Evolutionary conservation across 1,140 invertebrate genomes (phyloP).

Genomic region (Metopolophium dirhodum): DNA sequence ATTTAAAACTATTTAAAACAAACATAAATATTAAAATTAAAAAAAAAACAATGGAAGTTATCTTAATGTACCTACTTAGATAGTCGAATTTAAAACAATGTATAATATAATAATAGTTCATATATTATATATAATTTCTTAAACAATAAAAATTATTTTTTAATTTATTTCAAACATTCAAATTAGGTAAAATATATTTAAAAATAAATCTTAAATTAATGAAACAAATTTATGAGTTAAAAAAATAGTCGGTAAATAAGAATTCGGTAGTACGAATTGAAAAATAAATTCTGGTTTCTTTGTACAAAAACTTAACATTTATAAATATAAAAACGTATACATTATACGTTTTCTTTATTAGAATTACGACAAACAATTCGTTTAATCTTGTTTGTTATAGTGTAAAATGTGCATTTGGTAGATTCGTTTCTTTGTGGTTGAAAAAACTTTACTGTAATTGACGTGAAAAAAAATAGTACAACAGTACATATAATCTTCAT

Average conservation of each 20-base stretch:
- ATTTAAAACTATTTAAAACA: too few relatives aligned
- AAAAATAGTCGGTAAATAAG: background rate
- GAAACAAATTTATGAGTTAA: background rate
- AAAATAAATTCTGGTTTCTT: background rate
- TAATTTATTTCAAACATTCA: background rate
- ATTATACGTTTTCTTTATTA: background rate
- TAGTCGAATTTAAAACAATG: background rate
- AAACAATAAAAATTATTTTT: background rate
- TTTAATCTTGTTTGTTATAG: conserved; percentile 5
- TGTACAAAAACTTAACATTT: background rate
- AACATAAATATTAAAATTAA: background rate
- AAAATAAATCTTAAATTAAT: background rate
- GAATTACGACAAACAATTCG: conserved; percentile 6
- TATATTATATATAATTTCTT: background rate
- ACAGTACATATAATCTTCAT: background rate
- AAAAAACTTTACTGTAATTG: background rate
- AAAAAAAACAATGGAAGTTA: background rate
- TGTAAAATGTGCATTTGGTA: background rate
- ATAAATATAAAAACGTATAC: background rate
- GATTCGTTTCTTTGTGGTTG: background rate
- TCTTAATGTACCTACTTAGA: background rate
- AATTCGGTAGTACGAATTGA: background rate
- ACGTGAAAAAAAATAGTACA: background rate
- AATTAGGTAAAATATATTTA: background rate
- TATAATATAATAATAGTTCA: background rate